Percentiles rank a stretch among this genome's conserved stretches.
phyloP scores from a whole-genome alignment of 2,888 invertebrate species.

The Eumerus sabulonum region DNA sequence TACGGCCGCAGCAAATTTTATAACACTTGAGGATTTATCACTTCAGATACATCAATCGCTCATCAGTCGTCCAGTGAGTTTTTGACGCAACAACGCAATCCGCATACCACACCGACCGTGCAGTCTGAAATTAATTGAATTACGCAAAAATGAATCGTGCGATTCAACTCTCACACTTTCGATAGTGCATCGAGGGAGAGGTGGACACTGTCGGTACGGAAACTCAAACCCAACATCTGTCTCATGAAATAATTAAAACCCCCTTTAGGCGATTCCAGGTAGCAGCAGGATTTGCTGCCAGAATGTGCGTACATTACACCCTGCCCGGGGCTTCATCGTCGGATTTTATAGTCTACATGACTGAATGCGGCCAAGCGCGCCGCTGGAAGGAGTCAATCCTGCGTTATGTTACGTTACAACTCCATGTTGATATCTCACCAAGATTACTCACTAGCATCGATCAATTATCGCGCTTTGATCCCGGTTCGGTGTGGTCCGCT shows the following conservation, averaged over 20 bases:
- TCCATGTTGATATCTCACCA: constrained; percentile 61
- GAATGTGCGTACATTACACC: constrained; percentile 52
- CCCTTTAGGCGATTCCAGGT: constrained; percentile 35
- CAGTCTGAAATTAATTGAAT: constrained; percentile 31
- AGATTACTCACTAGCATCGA: constrained; percentile 66
- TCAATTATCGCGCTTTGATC: constrained; percentile 66
- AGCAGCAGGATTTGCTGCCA: constrained; percentile 37
- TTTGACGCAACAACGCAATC: constrained; percentile 23
- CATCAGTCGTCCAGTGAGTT: constrained; percentile 22
- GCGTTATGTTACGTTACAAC: constrained; percentile 36
- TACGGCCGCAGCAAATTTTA: no score
- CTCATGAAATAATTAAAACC: constrained; percentile 59
- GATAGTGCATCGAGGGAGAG: constrained; percentile 12
- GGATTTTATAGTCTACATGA: constrained; percentile 41
- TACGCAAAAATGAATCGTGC: constrained; percentile 33
- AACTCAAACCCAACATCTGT: constrained; percentile 35
- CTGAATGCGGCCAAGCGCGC: constrained; percentile 50
- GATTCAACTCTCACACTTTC: constrained; percentile 43
- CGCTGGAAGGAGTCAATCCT: constrained; percentile 53
- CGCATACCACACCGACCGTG: constrained; percentile 13
- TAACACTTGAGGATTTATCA: no score
- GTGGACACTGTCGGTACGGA: constrained; percentile 3
- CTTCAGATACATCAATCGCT: constrained; percentile 58
- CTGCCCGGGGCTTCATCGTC: constrained; percentile 17
- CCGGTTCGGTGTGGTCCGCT: constrained; percentile 8